These are phyloP conservation scores for Ptilodon capucinus DNA, from an alignment of 2,888 invertebrate genomes.

Conservation along the genomic window DNA sequence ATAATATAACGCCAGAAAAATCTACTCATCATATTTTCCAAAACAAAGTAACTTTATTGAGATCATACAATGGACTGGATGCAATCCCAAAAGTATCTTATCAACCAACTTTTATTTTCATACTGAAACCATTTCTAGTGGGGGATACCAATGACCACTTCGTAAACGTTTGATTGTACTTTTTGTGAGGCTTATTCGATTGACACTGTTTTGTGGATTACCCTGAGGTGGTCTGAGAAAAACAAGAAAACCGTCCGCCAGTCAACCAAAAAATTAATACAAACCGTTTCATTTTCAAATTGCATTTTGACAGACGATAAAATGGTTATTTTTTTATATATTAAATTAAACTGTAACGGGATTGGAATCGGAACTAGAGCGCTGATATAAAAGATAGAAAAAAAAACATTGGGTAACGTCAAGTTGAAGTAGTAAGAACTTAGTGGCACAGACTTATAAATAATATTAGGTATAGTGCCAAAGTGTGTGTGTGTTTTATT, in stretches of 20 bases:
- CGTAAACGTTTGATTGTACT: no score
- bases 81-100: no score
- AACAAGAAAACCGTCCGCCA: background rate
- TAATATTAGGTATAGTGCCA: no score
- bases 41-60: no score
- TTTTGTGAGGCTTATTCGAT: background rate
- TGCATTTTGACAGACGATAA: background rate
- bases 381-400: conserved; percentile 10
- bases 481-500: no score
- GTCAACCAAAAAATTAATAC: conserved; percentile 1
- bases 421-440: background rate
- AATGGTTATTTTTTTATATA: background rate
- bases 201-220: background rate
- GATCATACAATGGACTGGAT: no score
- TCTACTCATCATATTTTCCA: no score
- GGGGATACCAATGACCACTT: no score
- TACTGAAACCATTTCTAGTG: no score
- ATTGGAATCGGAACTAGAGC: conserved; percentile 4
- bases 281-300: background rate
- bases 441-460: no score
- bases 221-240: background rate
- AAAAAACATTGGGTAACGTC: background rate
- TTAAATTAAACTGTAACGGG: conserved; percentile 17
- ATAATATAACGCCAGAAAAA: no score
- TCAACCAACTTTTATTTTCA: no score